Evolutionary conservation across 2,888 invertebrate species (phyloP).

Genomic region (Ennomos fuscantarius): DNA sequence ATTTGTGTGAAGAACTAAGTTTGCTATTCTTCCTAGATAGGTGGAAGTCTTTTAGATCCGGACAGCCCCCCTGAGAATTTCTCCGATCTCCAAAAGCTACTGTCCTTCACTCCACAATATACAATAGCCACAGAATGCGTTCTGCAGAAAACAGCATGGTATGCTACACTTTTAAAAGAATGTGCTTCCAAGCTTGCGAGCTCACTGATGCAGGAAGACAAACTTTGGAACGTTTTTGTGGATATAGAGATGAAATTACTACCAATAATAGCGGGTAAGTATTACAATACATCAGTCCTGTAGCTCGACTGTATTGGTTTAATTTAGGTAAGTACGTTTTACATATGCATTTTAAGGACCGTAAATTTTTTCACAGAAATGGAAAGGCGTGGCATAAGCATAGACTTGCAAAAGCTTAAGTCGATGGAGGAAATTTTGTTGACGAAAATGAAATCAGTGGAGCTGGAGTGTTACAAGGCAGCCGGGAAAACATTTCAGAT

Average conservation of each 20-base stretch:
- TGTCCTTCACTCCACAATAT: conserved; percentile 53
- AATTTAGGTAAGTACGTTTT: no score
- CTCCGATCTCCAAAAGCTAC: conserved; percentile 58
- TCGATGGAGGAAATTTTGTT: conserved; percentile 63
- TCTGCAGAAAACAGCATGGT: conserved; percentile 66
- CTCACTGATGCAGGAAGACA: conserved; percentile 50
- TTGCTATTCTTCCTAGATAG: conserved; percentile 56
- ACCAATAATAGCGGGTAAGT: conserved; percentile 71
- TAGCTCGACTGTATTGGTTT: no score
- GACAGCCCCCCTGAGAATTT: conserved; percentile 71
- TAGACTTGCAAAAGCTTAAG: conserved; percentile 63
- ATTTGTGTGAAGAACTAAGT: not conserved
- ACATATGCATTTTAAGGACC: no score
- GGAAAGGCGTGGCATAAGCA: conserved; percentile 68
- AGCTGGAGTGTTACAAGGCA: conserved; percentile 64
- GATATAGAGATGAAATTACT: conserved; percentile 76
- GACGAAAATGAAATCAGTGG: conserved; percentile 56
- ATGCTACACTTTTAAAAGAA: conserved; percentile 53
- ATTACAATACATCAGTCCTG: no score
- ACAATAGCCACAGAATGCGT: conserved; percentile 61
- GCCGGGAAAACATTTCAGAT: conserved; percentile 73
- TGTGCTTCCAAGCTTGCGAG: conserved; percentile 46
- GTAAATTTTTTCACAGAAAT: conserved; percentile 44
- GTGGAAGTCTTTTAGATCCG: conserved; percentile 70
- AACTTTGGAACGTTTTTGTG: conserved; percentile 70